These are phyloP conservation scores for Drosophila mayaguana DNA, from an alignment of 2,888 invertebrate genomes.

Conservation along the genomic window DNA sequence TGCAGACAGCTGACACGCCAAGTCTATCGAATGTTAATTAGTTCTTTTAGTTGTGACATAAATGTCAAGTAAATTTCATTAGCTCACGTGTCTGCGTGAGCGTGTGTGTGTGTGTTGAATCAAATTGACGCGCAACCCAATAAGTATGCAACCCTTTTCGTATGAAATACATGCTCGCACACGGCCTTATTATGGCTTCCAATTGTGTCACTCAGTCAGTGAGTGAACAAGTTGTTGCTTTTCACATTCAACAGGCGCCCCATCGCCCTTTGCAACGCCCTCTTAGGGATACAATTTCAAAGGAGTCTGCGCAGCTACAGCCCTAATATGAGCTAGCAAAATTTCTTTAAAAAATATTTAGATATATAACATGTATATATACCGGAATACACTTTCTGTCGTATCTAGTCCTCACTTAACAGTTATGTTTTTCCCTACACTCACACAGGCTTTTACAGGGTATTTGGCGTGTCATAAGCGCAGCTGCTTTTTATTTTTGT, in stretches of 20 bases:
- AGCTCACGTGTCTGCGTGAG: constrained; percentile 4
- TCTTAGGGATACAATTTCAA: not conserved
- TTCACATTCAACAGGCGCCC: constrained; percentile 70
- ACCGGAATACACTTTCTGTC: not conserved
- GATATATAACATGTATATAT: not conserved
- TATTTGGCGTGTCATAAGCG: not conserved
- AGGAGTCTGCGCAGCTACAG: not conserved
- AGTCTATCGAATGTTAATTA: constrained; percentile 41
- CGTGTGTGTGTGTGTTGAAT: not conserved
- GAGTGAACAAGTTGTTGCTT: constrained; percentile 27
- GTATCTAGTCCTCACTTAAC: too few relatives aligned
- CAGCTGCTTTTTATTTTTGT: constrained; percentile 17
- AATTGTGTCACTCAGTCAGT: constrained; percentile 40
- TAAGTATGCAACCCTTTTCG: constrained; percentile 34
- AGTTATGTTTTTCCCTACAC: too few relatives aligned
- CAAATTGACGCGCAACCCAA: constrained; percentile 12
- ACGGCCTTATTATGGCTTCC: constrained; percentile 45
- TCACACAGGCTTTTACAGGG: constrained; percentile 7
- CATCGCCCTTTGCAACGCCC: constrained; percentile 31
- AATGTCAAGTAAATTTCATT: constrained; percentile 40
- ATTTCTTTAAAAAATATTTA: not conserved
- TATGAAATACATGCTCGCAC: constrained; percentile 1
- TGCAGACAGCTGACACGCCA: constrained; percentile 11
- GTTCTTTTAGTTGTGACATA: constrained; percentile 15
- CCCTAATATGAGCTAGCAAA: not conserved